Base-by-base conservation (phyloP, 2,888 invertebrate genomes). In the Chrysomela aeneicollis region DNA sequence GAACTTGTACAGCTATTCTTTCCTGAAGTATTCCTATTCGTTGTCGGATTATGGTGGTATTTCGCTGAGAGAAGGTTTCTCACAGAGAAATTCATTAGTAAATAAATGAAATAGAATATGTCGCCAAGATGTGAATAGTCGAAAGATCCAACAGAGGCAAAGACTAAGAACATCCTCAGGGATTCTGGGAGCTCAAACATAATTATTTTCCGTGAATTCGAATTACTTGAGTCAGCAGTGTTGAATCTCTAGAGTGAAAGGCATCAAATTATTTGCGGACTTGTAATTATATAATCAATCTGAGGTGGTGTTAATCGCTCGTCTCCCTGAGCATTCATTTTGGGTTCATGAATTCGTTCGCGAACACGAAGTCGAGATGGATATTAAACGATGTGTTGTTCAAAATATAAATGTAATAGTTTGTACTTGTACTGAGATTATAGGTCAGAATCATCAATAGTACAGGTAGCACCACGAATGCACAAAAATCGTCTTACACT, bases 261-360 rank as follows among this genome's bases (percentile, higher is more conserved):
- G 47, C 46, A 57, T 57, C 17, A 26, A 30, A 57, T 57, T 57
- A 57, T 26, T 30, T 46, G 26, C 6, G 57, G 22, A 46, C 30
- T 17, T 46, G 57, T 57, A 57, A 57, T 57, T 57, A 12, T 1
- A 57, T 47, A 15, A 57, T 57, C 57, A 57, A 42, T 46, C 26
- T 46, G 26, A 26, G 46, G 26, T 26, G 57, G n/a, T 42, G 42
- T 6, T 15, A 21, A 30, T 46, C 46, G 57, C 17, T 26, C 19
- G 22, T 57, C n/a, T 32, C 30, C 46, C 5, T 30, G 26, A 57
- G 26, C 17, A 26, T 57, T 57, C 46, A 21, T 8, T 19, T 55
- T 5, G 21, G 26, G 6, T 3, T 26, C 3, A 6, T 5, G 6
- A 26, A 6, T 26, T 26, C 26, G 3, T 6, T 26, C 3, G 26